A percentile compares a stretch with the other conserved stretches of the same genome.
These are phyloP conservation scores for Cosmopolites sordidus DNA, from an alignment of 2,888 invertebrate genomes.

Conservation along the genomic window DNA sequence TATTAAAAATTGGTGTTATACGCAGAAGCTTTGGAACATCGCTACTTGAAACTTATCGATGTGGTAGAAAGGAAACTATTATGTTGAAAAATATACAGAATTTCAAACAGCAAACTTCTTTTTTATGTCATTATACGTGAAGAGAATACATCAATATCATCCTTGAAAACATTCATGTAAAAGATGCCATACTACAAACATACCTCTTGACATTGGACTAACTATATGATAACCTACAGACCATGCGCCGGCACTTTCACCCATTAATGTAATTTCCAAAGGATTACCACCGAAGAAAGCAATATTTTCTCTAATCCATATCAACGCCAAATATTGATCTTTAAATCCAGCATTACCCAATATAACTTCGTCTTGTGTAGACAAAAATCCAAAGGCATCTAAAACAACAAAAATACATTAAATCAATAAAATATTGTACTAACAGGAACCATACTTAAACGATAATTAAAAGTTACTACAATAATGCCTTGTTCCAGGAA, in stretches of 20 bases:
- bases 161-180: no score
- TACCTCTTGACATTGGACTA: constrained; percentile 13
- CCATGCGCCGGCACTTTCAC: constrained; percentile 18
- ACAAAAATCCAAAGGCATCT: constrained; percentile 17
- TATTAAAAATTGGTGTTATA: no score
- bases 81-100: no score
- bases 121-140: no score
- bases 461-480: constrained; percentile 39
- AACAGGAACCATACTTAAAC: constrained; percentile 23
- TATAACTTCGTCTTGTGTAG: constrained; percentile 14
- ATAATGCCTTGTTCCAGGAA: constrained; percentile 37
- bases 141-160: no score
- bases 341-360: constrained; percentile 19
- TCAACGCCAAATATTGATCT: constrained; percentile 14
- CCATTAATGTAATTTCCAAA: constrained; percentile 15
- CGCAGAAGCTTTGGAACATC: no score
- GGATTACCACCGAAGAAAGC: constrained; percentile 17
- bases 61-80: no score
- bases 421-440: no score
- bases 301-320: constrained; percentile 16
- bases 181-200: no score
- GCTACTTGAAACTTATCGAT: no score
- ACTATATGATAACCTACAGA: constrained; percentile 16
- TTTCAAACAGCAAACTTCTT: no score
- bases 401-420: no score